Conservation (phyloP, 1,140 invertebrate genomes). For the Dendrolimus punctatus region DNA sequence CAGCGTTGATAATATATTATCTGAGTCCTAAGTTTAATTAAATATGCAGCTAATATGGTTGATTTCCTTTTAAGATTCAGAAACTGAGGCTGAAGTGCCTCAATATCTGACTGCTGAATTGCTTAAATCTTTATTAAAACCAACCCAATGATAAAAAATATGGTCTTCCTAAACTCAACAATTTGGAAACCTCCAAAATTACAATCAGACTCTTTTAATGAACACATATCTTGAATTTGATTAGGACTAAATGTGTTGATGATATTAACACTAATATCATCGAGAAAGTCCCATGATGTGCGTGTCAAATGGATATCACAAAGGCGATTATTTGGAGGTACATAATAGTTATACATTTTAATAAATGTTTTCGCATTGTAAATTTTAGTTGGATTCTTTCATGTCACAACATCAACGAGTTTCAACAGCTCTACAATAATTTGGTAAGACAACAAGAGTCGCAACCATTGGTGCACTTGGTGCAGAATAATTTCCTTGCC, state of each 20-base stretch:
- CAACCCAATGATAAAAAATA: neutral
- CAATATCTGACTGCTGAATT: neutral
- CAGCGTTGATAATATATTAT: neutral
- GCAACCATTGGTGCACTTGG: neutral
- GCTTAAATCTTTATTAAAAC: constrained; percentile 1
- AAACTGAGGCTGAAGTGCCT: constrained; percentile 2
- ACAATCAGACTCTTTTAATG: neutral
- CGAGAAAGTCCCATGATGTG: neutral
- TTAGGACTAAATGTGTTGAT: neutral
- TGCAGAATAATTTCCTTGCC: no score
- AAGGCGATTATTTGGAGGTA: constrained; percentile 1
- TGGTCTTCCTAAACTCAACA: neutral
- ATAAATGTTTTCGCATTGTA: no score
- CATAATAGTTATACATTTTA: constrained; percentile 6
- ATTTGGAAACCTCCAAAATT: constrained; percentile 1
- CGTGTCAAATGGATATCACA: neutral
- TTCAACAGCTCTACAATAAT: constrained; percentile 6
- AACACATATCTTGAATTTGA: constrained; percentile 1
- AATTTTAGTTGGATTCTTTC: no score
- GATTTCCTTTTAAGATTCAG: neutral
- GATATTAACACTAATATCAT: neutral
- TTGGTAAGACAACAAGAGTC: neutral
- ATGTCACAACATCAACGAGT: no score
- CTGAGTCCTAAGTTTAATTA: constrained; percentile 5
- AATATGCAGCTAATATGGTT: neutral